Evolutionary conservation across 2,888 invertebrate species (phyloP), one percentile per base, ranked within the genome.

Genomic region (Sminthurides aquaticus): DNA sequence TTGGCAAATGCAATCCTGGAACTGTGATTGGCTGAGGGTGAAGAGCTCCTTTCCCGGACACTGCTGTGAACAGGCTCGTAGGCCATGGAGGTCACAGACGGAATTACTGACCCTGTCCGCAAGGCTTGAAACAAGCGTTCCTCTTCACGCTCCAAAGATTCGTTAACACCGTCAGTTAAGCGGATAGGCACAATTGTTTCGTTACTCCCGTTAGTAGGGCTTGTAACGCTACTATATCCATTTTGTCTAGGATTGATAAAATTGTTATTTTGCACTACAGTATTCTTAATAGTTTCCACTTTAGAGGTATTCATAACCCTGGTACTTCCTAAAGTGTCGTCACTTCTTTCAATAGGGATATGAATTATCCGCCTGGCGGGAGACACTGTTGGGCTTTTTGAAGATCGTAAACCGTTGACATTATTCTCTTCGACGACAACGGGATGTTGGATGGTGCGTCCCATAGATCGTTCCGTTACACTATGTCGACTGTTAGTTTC

Each of bases 131-230:
- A 85, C 68, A 90, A 81, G 60, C 88, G 82, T 78, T 89, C 89
- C 77, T 90, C 90, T 77, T 90, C 90, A 28, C 87, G 82, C n/a
- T 88, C 89, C 3, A 90, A 88, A 78, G 88, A 87, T 70, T 86
- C 60, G 57, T 70, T 74, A 24, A 34, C 64, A 5, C 34, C 43
- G 20, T 52, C 52, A 52, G 22, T 52, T 20, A 52, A 20, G 11
- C 15, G 8, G 22, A 52, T 52, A 20, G 52, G 52, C 5, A 52
- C 52, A 52, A 52, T 52, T 52, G 5, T 52, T 52, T 52, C 52
- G n/a, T n/a, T n/a, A n/a, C n/a, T n/a, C 22, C 52, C 52, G 20
- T 15, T 15, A 18, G 52, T 22, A 52, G 20, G 11, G 20, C 20
- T 8, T 15, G 20, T 20, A 52, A 5, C 5, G 5, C 8, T 20